Percentiles rank a stretch among this genome's conserved stretches.
Conservation (phyloP, 2,113 vertebrate genomes). For the Gobiocypris rarus region DNA sequence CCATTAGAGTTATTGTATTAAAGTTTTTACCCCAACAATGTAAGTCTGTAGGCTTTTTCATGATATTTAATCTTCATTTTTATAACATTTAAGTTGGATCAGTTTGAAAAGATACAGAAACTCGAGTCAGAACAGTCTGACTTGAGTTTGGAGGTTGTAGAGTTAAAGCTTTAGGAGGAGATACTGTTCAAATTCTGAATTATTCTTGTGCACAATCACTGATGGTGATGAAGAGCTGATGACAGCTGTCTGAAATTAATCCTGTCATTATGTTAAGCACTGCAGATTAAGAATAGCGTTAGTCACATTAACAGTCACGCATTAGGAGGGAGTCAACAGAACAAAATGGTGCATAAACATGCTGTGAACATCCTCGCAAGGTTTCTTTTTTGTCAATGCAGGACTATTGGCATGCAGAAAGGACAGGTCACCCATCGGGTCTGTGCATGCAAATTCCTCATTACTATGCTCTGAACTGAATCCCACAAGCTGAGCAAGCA, state of each 20-base stretch:
- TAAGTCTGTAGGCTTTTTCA: too few species aligned
- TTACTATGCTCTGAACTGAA: constrained; percentile 26
- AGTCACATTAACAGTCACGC: neutral
- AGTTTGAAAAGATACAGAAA: too few species aligned
- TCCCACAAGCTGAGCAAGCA: constrained; percentile 27
- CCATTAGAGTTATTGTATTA: too few species aligned
- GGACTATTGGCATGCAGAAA: constrained; percentile 15
- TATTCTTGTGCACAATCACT: neutral
- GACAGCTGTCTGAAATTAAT: neutral
- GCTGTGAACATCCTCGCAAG: neutral
- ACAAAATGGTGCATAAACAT: neutral
- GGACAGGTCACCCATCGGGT: constrained; percentile 31
- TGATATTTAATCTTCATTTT: too few species aligned
- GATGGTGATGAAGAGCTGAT: neutral
- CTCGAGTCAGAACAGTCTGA: too few species aligned
- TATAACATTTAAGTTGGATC: too few species aligned
- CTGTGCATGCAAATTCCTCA: neutral
- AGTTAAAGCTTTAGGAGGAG: too few species aligned
- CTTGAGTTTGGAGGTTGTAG: too few species aligned
- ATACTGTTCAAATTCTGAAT: too few species aligned
- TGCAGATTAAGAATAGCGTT: neutral
- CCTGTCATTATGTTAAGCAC: neutral
- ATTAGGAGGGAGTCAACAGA: neutral
- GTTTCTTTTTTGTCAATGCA: neutral
- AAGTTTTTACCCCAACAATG: too few species aligned